phyloP scores from a whole-genome alignment of 2,113 vertebrate species.

The Vulpes vulpes region DNA sequence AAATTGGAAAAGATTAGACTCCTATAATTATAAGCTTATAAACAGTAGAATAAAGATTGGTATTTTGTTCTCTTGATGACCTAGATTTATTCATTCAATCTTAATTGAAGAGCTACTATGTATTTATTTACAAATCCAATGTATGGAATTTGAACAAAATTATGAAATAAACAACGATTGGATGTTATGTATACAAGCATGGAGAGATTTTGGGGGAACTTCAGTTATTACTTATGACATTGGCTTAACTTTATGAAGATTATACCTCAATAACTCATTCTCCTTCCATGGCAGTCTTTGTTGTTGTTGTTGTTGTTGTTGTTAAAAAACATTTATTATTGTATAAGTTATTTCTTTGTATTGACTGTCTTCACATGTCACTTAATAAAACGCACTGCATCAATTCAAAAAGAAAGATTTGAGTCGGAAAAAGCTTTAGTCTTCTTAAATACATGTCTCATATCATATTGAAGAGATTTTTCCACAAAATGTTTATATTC shows the following conservation, averaged over 20 bases:
- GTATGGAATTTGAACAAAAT: constrained; percentile 6
- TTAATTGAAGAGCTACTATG: neutral
- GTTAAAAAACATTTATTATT: neutral
- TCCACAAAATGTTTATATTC: neutral
- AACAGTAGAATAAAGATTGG: neutral
- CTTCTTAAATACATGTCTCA: neutral
- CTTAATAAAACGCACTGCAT: neutral
- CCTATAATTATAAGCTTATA: neutral
- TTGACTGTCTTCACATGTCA: neutral
- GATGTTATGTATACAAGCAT: neutral
- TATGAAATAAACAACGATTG: neutral
- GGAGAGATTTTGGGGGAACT: neutral
- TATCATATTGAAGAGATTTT: neutral
- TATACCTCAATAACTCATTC: neutral
- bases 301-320: neutral
- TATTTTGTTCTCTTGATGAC: neutral
- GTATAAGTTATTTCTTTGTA: neutral
- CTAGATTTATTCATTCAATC: neutral
- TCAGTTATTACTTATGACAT: neutral
- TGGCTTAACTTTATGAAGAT: constrained; percentile 47
- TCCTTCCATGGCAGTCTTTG: neutral
- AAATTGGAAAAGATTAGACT: neutral
- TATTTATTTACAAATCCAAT: neutral
- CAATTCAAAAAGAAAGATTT: neutral
- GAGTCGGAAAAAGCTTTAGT: neutral